Conservation (phyloP, 2,797 vertebrate genomes). For the Apogon talboti region DNA sequence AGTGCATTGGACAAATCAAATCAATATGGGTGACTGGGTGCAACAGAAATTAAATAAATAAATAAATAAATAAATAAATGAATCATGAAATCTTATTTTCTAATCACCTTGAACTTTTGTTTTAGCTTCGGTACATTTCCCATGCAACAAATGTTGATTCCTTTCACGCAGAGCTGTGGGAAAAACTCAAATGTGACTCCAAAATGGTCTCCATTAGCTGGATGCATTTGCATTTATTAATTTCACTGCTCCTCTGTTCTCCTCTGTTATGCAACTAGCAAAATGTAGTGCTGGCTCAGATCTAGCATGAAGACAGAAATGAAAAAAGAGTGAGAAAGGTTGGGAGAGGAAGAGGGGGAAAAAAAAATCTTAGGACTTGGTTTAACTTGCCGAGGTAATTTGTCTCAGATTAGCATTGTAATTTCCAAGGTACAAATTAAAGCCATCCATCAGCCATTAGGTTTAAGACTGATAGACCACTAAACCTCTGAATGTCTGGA, state of each 20-base stretch:
- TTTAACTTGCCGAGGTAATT: conserved; percentile 60
- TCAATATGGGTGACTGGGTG: conserved; percentile 8
- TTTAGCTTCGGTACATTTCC: conserved; percentile 7
- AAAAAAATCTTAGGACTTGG: conserved; percentile 19
- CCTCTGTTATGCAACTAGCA: conserved; percentile 61
- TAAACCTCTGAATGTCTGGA: conserved; percentile 42
- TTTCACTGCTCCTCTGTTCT: conserved; percentile 55
- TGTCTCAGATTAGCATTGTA: conserved; percentile 64
- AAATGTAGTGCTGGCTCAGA: conserved; percentile 56
- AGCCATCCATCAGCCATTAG: conserved; percentile 59
- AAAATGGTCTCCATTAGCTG: conserved; percentile 65
- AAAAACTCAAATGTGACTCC: conserved; percentile 50
- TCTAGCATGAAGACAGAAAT: conserved; percentile 39
- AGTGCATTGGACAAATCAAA: conserved; percentile 10
- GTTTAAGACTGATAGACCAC: conserved; percentile 45
- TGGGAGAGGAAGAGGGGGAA: neutral
- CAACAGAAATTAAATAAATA: conserved; percentile 1
- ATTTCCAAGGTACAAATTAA: conserved; percentile 64
- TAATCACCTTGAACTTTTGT: conserved; percentile 7
- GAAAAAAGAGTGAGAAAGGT: conserved; percentile 25
- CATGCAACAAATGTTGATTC: conserved; percentile 26
- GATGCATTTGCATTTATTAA: conserved; percentile 68
- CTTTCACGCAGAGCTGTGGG: conserved; percentile 31
- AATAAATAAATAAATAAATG: too few species aligned
- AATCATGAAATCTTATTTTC: too few species aligned